phyloP scores from a whole-genome alignment of 2,797 vertebrate species.

The Liasis olivaceus region DNA sequence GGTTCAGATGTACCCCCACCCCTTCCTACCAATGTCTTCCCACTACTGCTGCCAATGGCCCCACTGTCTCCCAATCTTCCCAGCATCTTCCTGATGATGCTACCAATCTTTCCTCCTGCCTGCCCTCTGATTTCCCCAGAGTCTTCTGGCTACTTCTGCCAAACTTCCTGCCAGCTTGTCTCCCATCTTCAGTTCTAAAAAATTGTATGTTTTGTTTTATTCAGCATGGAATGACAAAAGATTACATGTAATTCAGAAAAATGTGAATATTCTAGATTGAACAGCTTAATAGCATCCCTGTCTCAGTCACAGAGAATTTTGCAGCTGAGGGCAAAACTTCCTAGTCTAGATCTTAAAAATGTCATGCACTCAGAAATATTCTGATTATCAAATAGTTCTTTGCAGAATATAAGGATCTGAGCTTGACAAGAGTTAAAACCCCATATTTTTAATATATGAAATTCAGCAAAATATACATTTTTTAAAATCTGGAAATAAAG shows the following conservation, averaged over 20 bases:
- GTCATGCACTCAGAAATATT: not conserved
- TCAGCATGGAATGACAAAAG: not conserved
- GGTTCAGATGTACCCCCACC: not conserved
- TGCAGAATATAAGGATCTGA: too few relatives aligned
- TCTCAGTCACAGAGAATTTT: not conserved
- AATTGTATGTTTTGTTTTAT: not conserved
- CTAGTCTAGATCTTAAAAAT: not conserved
- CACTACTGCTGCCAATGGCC: not conserved
- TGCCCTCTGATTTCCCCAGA: not conserved
- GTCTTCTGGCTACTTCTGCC: not conserved
- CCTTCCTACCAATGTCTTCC: not conserved
- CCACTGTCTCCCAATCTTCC: not conserved
- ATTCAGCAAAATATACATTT: not conserved
- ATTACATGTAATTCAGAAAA: not conserved
- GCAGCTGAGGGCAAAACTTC: not conserved
- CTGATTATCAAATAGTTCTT: not conserved
- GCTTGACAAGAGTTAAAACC: not conserved
- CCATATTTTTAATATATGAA: not conserved
- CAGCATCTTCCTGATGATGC: not conserved
- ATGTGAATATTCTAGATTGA: not conserved
- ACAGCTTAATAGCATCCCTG: not conserved
- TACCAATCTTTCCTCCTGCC: not conserved
- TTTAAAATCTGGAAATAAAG: not conserved
- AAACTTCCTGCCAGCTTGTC: not conserved
- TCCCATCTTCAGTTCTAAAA: not conserved